phyloP scores from a whole-genome alignment of 2,797 vertebrate genomes.

The Darevskia nairensis region DNA sequence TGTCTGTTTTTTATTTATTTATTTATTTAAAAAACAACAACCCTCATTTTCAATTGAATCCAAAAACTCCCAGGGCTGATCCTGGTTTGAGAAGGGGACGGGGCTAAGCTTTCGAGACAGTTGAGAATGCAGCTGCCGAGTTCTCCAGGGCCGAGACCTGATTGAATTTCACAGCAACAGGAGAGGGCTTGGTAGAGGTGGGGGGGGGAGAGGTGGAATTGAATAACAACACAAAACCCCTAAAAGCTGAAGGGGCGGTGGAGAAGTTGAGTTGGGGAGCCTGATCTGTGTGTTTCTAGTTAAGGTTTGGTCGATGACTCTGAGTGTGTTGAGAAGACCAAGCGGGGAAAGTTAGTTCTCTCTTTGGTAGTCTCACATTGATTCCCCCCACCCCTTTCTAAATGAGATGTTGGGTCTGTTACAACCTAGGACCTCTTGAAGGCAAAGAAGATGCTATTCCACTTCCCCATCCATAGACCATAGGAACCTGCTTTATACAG shows the following conservation, averaged over 20 bases:
- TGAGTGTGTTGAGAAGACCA: too few relatives aligned
- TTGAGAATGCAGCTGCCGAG: conserved; percentile 72
- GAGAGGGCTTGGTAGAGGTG: conserved; percentile 57
- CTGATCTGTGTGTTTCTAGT: too few relatives aligned
- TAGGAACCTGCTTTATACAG: too few relatives aligned
- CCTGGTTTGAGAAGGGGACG: conserved; percentile 36
- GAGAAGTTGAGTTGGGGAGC: background rate
- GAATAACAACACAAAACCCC: conserved; percentile 59
- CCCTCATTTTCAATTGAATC: conserved; percentile 9
- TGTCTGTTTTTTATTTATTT: background rate
- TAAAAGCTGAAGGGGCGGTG: background rate
- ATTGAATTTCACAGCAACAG: conserved; percentile 82
- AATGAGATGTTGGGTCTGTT: too few relatives aligned
- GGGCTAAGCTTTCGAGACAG: conserved; percentile 68
- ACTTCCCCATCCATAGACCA: too few relatives aligned
- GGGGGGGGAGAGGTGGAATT: background rate
- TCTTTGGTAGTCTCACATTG: too few relatives aligned
- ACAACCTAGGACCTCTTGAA: too few relatives aligned
- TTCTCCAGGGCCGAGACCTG: conserved; percentile 70
- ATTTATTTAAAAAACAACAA: too few relatives aligned
- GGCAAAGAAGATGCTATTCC: too few relatives aligned
- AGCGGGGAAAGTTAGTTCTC: too few relatives aligned
- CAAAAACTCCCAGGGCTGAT: conserved; percentile 36
- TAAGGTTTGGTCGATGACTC: too few relatives aligned
- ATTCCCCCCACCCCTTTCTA: too few relatives aligned